A percentile compares a stretch with the other conserved stretches of the same genome.
phyloP scores from a whole-genome alignment of 2,797 vertebrate genomes.

The Orientallactaga sibirica region DNA sequence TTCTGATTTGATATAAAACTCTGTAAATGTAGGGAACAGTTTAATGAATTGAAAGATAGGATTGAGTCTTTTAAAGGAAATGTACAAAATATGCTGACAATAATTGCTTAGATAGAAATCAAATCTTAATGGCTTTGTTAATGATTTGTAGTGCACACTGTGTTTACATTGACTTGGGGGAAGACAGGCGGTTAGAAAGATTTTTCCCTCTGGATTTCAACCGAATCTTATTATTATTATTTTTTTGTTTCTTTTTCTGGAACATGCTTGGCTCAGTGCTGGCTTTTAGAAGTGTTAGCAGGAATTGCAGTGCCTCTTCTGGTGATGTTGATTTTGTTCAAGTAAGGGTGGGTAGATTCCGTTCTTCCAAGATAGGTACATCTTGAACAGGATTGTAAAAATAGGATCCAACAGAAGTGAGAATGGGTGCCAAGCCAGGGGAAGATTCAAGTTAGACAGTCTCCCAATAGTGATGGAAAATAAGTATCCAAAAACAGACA shows the following conservation, averaged over 20 bases:
- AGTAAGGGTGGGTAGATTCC: not conserved
- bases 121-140: constrained; percentile 90
- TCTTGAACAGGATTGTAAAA: not conserved
- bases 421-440: not conserved
- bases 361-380: not conserved
- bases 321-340: not conserved
- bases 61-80: constrained; percentile 89
- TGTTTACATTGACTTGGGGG: constrained; percentile 80
- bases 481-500: constrained; percentile 21
- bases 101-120: constrained; percentile 91
- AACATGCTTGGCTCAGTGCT: constrained; percentile 22
- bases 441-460: constrained; percentile 10
- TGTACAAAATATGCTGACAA: constrained; percentile 88
- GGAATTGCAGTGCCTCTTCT: not conserved
- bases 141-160: constrained; percentile 87
- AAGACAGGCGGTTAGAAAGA: constrained; percentile 82
- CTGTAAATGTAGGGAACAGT: constrained; percentile 87
- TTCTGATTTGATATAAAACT: constrained; percentile 89
- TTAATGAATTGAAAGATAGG: constrained; percentile 91
- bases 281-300: not conserved
- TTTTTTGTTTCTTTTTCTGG: constrained; percentile 36
- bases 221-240: constrained; percentile 59
- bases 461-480: not conserved
- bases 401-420: not conserved
- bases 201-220: constrained; percentile 75